Base-by-base conservation (phyloP, 2,113 vertebrate species). In the Eonycteris spelaea region DNA sequence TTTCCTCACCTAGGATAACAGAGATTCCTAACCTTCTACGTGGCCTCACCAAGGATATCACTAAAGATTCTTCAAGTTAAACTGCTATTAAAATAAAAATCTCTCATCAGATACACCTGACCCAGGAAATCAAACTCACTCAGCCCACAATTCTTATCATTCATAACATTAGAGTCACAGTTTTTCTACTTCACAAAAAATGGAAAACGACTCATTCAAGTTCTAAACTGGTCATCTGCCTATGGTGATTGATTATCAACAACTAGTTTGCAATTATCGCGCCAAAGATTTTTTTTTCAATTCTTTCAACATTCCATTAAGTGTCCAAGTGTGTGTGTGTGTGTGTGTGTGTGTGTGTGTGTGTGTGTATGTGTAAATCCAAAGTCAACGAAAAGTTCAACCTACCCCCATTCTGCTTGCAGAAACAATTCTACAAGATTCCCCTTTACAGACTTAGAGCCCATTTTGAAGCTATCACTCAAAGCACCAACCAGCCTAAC, bases 21-120 rank as follows among this genome's bases (percentile, higher is more conserved):
- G 19, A 93, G 19, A 94, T 68, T 59, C 65, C 35, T 75, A 85
- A 55, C n/a, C 28, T 84, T n/a, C 61, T 86, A 82, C 45, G 43
- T 82, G 12, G 65, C 26, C 71, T 95, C 61, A 86, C 14, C 63
- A 93, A n/a, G 78, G 83, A 68, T 33, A 96, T 82, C 82, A 84
- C n/a, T 95, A 77, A 94, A 79, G 55, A 94, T 63, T 94, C 43
- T 40, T 94, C n/a, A 97, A 86, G 40, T 43, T 91, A 93, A 89
- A 43, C 0, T 70, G 75, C 59, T 3, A 85, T 43, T 59, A 75
- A 91, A 95, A 82, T 59, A 53, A 89, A 88, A 94, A 93, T 65
- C 45, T 80, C 40, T 92, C 88, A 83, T 79, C 33, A 90, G 35
- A 74, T 55, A 67, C 43, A 95, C 65, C 74, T 89, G 59, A 93